Conservation (phyloP, 92 coral and sea anemone species). For the Phenganax stokvisi region DNA sequence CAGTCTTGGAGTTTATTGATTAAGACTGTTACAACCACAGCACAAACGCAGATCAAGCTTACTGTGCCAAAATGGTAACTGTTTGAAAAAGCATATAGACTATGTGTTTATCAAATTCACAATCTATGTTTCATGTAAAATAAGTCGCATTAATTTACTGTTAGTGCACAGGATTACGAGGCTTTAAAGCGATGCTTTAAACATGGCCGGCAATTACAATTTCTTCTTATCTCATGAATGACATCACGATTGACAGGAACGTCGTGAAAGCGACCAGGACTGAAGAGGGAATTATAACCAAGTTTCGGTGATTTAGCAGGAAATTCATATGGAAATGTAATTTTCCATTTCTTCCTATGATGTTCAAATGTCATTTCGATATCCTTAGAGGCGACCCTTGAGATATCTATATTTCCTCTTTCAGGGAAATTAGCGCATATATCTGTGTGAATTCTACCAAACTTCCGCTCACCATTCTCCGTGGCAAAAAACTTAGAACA, state of each 20-base stretch:
- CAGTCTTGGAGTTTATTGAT: no score
- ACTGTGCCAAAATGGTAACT: no score
- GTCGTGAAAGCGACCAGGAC: not conserved
- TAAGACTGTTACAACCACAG: no score
- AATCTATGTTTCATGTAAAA: no score
- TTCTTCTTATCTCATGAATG: slow-evolving; percentile 2
- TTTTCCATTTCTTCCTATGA: slow-evolving; percentile 1
- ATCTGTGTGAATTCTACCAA: not conserved
- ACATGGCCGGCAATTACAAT: not conserved
- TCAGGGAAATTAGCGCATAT: not conserved
- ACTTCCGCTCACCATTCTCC: slow-evolving; percentile 6
- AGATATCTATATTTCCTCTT: not conserved
- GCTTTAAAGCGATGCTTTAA: not conserved
- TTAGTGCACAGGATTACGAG: no score
- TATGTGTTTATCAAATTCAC: no score
- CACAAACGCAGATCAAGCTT: no score
- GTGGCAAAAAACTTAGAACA: not conserved
- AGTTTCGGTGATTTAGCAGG: not conserved
- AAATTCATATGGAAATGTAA: slow-evolving; percentile 10
- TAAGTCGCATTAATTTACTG: no score
- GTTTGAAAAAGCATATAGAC: no score
- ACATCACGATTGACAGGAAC: not conserved
- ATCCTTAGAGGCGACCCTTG: not conserved
- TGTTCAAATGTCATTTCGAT: slow-evolving; percentile 13
- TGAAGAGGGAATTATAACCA: not conserved